These are phyloP conservation scores for Furnarius figulus DNA, from an alignment of 2,113 vertebrate species.

Conservation along the genomic window DNA sequence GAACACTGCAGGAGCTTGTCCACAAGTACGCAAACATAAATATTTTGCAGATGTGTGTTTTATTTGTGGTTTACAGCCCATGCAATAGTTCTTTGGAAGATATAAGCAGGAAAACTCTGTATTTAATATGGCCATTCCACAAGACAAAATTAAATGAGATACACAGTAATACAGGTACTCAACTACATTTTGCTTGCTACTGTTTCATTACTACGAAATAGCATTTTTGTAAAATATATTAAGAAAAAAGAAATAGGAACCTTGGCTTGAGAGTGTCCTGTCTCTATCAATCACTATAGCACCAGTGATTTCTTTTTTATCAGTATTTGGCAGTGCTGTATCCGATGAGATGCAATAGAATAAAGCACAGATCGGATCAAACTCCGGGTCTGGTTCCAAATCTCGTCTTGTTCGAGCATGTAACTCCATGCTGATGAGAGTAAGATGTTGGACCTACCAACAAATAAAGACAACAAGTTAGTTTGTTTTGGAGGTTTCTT, in stretches of 20 bases:
- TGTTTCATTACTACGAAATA: conserved; percentile 41
- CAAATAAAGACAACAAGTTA: conserved; percentile 26
- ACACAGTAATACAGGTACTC: conserved; percentile 21
- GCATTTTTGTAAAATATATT: conserved; percentile 8
- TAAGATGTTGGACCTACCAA: conserved; percentile 90
- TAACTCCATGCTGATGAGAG: conserved; percentile 93
- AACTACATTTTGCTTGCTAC: conserved; percentile 56
- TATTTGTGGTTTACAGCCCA: conserved; percentile 42
- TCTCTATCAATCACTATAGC: conserved; percentile 89
- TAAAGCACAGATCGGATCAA: conserved; percentile 97
- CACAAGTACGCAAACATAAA: background rate
- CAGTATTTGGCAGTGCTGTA: conserved; percentile 74
- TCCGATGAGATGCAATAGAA: conserved; percentile 96
- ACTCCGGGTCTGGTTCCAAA: conserved; percentile 95
- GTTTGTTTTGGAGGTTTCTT: background rate
- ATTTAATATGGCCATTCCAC: conserved; percentile 47
- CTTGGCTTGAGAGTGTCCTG: conserved; percentile 72
- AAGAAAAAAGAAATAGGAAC: conserved; percentile 74
- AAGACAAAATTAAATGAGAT: conserved; percentile 62
- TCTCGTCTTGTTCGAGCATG: conserved; percentile 93
- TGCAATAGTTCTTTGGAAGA: conserved; percentile 61
- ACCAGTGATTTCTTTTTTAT: conserved; percentile 82
- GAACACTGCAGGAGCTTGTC: conserved; percentile 67
- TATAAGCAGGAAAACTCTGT: conserved; percentile 66
- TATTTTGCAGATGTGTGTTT: background rate